These are phyloP conservation scores for Centropus unirufus DNA, from an alignment of 2,113 vertebrate species.

Conservation along the genomic window DNA sequence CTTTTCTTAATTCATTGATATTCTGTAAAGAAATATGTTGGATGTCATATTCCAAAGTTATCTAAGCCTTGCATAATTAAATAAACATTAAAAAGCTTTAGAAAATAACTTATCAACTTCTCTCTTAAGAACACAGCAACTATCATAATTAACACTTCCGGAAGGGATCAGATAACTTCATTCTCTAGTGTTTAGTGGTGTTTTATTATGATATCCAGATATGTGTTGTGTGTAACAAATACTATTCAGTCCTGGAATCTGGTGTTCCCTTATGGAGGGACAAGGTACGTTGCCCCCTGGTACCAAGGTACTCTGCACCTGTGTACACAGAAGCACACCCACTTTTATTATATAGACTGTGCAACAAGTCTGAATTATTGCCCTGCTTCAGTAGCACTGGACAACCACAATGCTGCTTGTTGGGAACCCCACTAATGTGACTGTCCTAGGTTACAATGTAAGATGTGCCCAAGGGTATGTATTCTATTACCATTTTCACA, in stretches of 20 bases:
- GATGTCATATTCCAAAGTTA: background rate
- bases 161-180: rapidly evolving
- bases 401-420: background rate
- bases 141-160: background rate
- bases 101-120: background rate
- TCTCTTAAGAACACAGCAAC: background rate
- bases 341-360: background rate
- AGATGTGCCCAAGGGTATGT: too few species aligned
- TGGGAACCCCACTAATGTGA: background rate
- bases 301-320: too few species aligned
- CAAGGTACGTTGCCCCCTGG: too few species aligned
- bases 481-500: too few species aligned
- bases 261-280: too few species aligned
- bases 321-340: rapidly evolving
- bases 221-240: background rate
- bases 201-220: background rate
- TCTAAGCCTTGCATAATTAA: background rate
- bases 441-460: too few species aligned
- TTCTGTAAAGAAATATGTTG: background rate
- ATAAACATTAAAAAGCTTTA: background rate
- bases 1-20: background rate
- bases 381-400: background rate
- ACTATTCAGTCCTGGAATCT: background rate
- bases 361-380: background rate
- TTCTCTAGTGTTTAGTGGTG: background rate